Percentiles rank a stretch among this genome's conserved stretches.
These are phyloP conservation scores for Stegastes partitus DNA, from an alignment of 2,113 vertebrate genomes.

Conservation along the genomic window DNA sequence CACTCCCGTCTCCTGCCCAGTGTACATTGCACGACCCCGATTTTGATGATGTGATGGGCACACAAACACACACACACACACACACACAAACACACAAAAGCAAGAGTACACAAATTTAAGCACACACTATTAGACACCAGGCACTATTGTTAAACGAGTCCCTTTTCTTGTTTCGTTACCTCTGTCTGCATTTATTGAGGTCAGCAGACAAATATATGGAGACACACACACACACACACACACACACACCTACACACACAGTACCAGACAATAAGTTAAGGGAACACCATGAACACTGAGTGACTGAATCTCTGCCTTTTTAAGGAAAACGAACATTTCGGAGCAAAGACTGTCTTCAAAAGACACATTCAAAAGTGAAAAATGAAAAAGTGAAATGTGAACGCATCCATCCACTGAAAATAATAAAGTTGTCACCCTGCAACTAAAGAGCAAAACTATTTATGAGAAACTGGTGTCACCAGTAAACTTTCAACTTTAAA, in stretches of 20 bases:
- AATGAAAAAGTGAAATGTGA: too few species aligned
- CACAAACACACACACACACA: conserved; percentile 40
- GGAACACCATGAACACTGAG: conserved; percentile 25
- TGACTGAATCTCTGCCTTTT: conserved; percentile 26
- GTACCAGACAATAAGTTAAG: conserved; percentile 9
- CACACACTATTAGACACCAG: conserved; percentile 59
- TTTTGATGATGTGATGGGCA: too few species aligned
- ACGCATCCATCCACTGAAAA: too few species aligned
- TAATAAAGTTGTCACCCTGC: too few species aligned
- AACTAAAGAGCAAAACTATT: too few species aligned
- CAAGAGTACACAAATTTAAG: conserved; percentile 14
- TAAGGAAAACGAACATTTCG: conserved; percentile 14
- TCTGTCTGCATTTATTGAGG: conserved; percentile 56
- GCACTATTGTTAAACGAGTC: conserved; percentile 67
- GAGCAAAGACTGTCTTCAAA: background rate
- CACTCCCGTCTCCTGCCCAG: too few species aligned
- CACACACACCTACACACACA: background rate
- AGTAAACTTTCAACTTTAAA: too few species aligned
- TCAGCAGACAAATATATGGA: conserved; percentile 53
- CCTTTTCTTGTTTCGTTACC: conserved; percentile 39
- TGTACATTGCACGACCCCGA: too few species aligned
- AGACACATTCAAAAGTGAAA: too few species aligned
- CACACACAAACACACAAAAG: conserved; percentile 45
- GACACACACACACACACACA: too few species aligned
- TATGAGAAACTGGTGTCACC: too few species aligned